Percentiles rank a stretch among this genome's conserved stretches.
Conservation (phyloP, 2,113 vertebrate genomes). For the Barnardius zonarius region DNA sequence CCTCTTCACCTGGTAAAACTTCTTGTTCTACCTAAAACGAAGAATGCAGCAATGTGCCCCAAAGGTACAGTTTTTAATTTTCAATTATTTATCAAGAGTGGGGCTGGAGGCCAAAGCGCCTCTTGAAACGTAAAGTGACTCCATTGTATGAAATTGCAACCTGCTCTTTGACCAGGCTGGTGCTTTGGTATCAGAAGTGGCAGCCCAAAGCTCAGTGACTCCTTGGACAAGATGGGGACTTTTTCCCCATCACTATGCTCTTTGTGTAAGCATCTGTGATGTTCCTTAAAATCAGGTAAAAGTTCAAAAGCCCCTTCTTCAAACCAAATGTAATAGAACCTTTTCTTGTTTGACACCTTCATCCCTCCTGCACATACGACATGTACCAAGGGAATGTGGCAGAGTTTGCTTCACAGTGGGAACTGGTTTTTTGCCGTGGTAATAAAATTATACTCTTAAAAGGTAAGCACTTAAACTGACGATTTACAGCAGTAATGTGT, state of each 20-base stretch:
- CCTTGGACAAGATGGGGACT: fast-evolving
- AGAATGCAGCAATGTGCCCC: neutral
- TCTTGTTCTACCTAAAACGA: neutral
- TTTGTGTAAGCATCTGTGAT: fast-evolving
- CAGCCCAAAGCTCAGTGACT: too few relatives aligned
- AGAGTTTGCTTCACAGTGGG: neutral
- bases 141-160: neutral
- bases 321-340: neutral
- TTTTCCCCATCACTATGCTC: neutral
- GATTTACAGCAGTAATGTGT: neutral
- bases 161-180: neutral
- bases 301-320: neutral
- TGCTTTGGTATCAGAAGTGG: neutral
- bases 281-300: neutral
- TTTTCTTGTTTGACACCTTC: neutral
- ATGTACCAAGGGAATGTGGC: neutral
- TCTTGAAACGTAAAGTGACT: neutral
- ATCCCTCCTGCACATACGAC: fast-evolving
- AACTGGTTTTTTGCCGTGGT: neutral
- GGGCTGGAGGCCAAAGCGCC: neutral
- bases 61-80: neutral
- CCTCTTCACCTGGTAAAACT: neutral
- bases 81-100: neutral
- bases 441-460: neutral
- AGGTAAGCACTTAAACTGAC: neutral